Percentiles rank a stretch among this genome's conserved stretches.
These are phyloP conservation scores for Morone saxatilis DNA, from an alignment of 2,113 vertebrate species.

Conservation along the genomic window DNA sequence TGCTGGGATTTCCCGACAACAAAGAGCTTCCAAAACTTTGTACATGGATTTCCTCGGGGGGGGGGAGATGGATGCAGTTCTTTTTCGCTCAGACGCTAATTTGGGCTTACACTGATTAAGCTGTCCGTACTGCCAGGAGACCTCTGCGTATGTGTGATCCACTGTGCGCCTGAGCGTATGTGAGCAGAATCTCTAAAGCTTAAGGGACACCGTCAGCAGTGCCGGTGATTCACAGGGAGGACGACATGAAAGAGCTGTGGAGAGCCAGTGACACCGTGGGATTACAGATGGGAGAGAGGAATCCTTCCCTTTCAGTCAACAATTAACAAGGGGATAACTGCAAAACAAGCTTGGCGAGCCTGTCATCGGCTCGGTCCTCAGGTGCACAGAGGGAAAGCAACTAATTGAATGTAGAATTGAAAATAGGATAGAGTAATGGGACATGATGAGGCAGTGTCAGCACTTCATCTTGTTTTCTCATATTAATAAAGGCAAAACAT, in stretches of 20 bases:
- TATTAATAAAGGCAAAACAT: conserved; percentile 54
- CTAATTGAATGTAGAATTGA: conserved; percentile 68
- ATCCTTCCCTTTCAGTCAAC: conserved; percentile 63
- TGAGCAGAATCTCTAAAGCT: conserved; percentile 68
- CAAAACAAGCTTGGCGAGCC: conserved; percentile 46
- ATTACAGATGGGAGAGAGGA: conserved; percentile 67
- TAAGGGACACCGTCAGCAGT: conserved; percentile 51
- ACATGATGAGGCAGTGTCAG: conserved; percentile 67
- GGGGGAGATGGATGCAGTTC: conserved; percentile 38
- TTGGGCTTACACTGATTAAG: conserved; percentile 80
- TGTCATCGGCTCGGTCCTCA: conserved; percentile 53
- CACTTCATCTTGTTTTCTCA: conserved; percentile 48
- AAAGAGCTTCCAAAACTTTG: conserved; percentile 54
- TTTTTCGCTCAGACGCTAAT: conserved; percentile 68
- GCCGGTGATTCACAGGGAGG: conserved; percentile 53
- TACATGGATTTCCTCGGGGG: conserved; percentile 27
- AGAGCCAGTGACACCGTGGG: conserved; percentile 44
- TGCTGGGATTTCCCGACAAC: conserved; percentile 55
- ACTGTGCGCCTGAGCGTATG: conserved; percentile 46
- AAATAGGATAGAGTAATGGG: conserved; percentile 64
- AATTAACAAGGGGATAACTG: conserved; percentile 62
- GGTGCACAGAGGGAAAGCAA: conserved; percentile 47
- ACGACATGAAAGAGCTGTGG: conserved; percentile 58
- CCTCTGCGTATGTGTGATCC: conserved; percentile 57
- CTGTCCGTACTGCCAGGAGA: conserved; percentile 68